phyloP scores from a whole-genome alignment of 64 coral and sea anemone species.

The Dendrophyllia cribrosa region DNA sequence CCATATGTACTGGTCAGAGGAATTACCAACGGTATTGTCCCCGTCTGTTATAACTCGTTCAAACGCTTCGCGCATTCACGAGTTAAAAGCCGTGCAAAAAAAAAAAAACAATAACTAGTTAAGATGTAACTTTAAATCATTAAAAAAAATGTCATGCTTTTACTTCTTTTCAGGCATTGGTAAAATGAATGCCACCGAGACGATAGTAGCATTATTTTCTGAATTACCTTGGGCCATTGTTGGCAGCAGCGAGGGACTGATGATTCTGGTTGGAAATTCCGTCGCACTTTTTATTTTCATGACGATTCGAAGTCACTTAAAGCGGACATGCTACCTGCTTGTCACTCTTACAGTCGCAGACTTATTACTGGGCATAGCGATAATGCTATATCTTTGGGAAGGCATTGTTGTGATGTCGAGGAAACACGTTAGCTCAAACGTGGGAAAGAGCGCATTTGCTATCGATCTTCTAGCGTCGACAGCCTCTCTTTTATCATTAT shows the following conservation, averaged over 20 bases:
- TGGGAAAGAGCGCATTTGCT: not conserved
- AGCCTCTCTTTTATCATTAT: conserved; percentile 13
- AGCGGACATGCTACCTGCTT: conserved; percentile 1
- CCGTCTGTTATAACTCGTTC: too few relatives aligned
- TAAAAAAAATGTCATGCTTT: too few relatives aligned
- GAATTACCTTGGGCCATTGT: not conserved
- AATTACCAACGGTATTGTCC: too few relatives aligned
- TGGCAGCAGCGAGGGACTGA: not conserved
- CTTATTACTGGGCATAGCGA: not conserved
- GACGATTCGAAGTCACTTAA: not conserved
- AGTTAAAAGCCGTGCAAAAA: too few relatives aligned
- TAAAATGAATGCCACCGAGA: too few relatives aligned
- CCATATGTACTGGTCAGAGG: too few relatives aligned
- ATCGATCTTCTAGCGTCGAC: not conserved
- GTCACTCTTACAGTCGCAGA: conserved; percentile 1
- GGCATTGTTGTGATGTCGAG: not conserved
- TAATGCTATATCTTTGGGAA: not conserved
- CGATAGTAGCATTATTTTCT: not conserved
- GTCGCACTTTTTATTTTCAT: conserved; percentile 14
- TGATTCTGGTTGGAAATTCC: conserved; percentile 38
- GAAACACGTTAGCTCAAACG: not conserved
- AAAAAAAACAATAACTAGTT: too few relatives aligned
- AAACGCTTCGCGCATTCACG: too few relatives aligned
- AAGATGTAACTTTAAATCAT: too few relatives aligned
- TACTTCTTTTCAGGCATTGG: too few relatives aligned